Percentiles rank a stretch among this genome's conserved stretches.
These are phyloP conservation scores for Corythornis madagascariensis DNA, from an alignment of 2,113 vertebrate species.

Conservation along the genomic window DNA sequence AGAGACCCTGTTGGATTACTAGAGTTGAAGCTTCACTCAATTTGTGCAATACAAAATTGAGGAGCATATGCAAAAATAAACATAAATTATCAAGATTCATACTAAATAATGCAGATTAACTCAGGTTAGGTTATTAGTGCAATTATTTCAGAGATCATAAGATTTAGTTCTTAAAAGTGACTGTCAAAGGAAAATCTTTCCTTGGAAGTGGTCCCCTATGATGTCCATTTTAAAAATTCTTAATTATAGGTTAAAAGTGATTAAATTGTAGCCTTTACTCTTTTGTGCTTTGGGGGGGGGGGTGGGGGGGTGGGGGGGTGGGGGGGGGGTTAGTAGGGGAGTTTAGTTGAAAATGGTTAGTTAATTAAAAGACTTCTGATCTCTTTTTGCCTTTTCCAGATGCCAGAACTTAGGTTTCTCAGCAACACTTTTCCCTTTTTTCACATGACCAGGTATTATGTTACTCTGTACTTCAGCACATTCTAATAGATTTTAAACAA, in stretches of 20 bases:
- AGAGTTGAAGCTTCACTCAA: neutral
- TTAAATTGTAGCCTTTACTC: neutral
- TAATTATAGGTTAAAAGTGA: neutral
- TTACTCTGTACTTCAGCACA: neutral
- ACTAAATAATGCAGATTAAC: neutral
- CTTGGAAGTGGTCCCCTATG: neutral
- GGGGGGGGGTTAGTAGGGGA: too few relatives aligned
- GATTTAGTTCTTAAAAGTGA: neutral
- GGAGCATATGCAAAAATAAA: neutral
- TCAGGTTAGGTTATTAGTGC: neutral
- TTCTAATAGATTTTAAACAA: slow-evolving; percentile 56
- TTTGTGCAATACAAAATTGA: neutral
- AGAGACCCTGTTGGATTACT: neutral
- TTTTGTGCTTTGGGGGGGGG: neutral
- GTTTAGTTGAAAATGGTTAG: neutral
- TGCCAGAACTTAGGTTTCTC: neutral
- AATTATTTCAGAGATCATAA: neutral
- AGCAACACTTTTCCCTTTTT: neutral
- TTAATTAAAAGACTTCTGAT: neutral
- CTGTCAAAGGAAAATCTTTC: neutral
- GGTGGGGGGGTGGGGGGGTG: too few relatives aligned
- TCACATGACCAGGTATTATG: neutral
- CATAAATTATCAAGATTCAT: neutral
- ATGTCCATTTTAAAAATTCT: neutral
- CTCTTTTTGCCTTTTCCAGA: neutral